Conservation (phyloP, 2,797 vertebrate species). For the Peromyscus attwateri region DNA sequence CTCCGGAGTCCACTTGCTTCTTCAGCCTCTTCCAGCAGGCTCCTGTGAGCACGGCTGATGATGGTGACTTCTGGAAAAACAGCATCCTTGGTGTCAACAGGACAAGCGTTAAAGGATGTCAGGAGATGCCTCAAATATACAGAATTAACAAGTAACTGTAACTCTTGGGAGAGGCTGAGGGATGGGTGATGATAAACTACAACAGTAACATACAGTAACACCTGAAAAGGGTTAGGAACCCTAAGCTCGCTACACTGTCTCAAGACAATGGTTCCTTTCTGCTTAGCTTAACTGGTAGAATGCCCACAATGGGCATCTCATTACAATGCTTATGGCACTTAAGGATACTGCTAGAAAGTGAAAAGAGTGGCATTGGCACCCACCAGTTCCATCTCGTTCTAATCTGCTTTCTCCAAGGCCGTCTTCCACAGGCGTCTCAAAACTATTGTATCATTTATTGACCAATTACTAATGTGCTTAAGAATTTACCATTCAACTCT, state of each 20-base stretch:
- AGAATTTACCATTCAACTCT: conserved; percentile 19
- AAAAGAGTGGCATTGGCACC: not conserved
- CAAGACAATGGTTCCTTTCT: not conserved
- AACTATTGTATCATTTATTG: not conserved
- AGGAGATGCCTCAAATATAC: not conserved
- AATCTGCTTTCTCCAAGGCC: not conserved
- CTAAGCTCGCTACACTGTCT: not conserved
- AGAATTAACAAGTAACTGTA: not conserved
- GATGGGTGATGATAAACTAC: not conserved
- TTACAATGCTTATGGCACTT: not conserved
- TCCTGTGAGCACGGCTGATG: not conserved
- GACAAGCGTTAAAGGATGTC: not conserved
- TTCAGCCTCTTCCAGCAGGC: not conserved
- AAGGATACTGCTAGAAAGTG: not conserved
- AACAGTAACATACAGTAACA: not conserved
- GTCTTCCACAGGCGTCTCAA: not conserved
- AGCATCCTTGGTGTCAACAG: not conserved
- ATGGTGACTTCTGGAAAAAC: not conserved
- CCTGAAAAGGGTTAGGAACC: not conserved
- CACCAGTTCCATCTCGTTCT: not conserved
- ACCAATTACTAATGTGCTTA: not conserved
- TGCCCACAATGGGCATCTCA: not conserved
- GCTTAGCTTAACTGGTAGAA: not conserved
- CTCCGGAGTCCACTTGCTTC: not conserved
- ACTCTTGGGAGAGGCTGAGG: not conserved